Evolutionary conservation across 2,888 invertebrate genomes (phyloP), one percentile per base, ranked within the genome.

Genomic region (Lochmaea capreae): DNA sequence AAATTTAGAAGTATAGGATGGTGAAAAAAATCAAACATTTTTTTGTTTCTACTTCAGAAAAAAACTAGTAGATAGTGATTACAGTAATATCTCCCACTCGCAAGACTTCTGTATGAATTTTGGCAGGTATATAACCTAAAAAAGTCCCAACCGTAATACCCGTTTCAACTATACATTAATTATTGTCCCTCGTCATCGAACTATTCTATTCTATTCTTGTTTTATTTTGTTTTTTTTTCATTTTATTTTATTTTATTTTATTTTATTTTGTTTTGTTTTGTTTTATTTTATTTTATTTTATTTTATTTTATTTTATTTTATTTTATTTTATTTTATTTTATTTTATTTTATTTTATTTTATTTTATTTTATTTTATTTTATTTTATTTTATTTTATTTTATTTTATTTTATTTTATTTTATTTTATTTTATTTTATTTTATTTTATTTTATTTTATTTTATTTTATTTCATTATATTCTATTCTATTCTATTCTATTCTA

Each of bases 401-500:
- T 57, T 57, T 0, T 22, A 57, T 57, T 57, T 0, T 22, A 57
- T 57, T 57, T 0, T 57, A 57, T 57, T 57, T 0, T 22, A 57
- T 57, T 57, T 0, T 22, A 57, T 57, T 57, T 0, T 22, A 57
- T 57, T 57, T 0, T 22, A 57, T 57, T 57, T 0, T 22, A 57
- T 57, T 57, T 0, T 22, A 57, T 57, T 57, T 6, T 22, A 57
- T 57, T 57, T 6, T 22, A 57, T 57, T 57, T 6, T 57, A 57
- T 57, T 57, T 6, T 22, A 57, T 57, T 57, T 6, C 5, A 57
- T 57, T 57, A 1, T 22, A 57, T 57, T 57, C 57, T 57, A 66
- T 66, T 66, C 22, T 49, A 66, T 52, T 66, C 52, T 65, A 65
- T 65, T 49, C 1, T 49, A 66, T 66, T 66, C 52, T 66, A 52